These are phyloP conservation scores for Phenganax subtilis DNA, from an alignment of 92 coral and sea anemone genomes.

Conservation along the genomic window DNA sequence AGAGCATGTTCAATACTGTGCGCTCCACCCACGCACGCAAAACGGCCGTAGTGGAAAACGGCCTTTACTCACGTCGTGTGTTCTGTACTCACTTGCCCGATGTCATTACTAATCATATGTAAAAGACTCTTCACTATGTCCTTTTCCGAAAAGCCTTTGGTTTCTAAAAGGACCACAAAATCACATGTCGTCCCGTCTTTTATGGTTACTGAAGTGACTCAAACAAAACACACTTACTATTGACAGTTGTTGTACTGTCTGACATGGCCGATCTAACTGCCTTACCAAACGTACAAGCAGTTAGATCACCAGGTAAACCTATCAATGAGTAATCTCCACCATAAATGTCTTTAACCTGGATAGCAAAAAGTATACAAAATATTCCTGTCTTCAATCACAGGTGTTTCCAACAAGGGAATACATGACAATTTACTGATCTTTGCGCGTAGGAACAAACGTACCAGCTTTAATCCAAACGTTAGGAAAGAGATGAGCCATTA, in stretches of 20 bases:
- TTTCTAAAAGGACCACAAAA: not conserved
- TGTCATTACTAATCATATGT: slow-evolving; percentile 92
- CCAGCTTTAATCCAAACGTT: too few species aligned
- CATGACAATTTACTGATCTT: too few species aligned
- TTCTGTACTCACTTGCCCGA: slow-evolving; percentile 75
- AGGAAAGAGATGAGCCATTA: too few species aligned
- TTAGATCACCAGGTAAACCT: slow-evolving; percentile 86
- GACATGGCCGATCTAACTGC: slow-evolving; percentile 62
- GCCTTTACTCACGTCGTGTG: not conserved
- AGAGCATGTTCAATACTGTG: too few species aligned
- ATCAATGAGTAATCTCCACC: slow-evolving; percentile 82
- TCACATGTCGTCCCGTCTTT: not conserved
- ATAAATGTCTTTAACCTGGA: slow-evolving; percentile 88
- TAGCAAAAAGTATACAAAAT: not conserved
- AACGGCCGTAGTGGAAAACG: not conserved
- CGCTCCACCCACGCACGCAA: too few species aligned
- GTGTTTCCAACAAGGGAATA: not conserved
- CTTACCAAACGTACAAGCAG: slow-evolving; percentile 94
- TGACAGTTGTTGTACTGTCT: not conserved
- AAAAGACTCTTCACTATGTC: slow-evolving; percentile 88
- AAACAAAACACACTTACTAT: slow-evolving; percentile 20
- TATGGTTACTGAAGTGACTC: not conserved
- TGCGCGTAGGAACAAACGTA: too few species aligned
- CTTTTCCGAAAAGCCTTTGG: slow-evolving; percentile 59
- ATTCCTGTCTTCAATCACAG: not conserved